Percentiles rank a stretch among this genome's conserved stretches.
Conservation (phyloP, 2,888 invertebrate genomes). For the Amiota mariae region DNA sequence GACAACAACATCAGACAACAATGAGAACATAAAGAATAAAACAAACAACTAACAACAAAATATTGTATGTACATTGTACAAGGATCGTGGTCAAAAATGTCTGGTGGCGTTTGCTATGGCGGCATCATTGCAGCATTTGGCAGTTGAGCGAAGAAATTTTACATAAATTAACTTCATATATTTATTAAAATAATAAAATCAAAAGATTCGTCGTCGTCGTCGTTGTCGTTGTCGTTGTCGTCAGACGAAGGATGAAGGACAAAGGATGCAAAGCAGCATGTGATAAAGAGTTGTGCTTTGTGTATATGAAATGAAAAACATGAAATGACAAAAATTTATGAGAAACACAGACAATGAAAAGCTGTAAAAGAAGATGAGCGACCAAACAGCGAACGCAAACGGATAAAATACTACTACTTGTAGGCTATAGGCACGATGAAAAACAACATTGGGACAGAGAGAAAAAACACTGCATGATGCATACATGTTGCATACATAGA, state of each 20-base stretch:
- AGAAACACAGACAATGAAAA: slow-evolving; percentile 33
- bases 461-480: too few species aligned
- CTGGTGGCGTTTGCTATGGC: too few species aligned
- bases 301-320: slow-evolving; percentile 4
- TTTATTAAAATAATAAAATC: slow-evolving; percentile 49
- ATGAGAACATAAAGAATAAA: slow-evolving; percentile 22
- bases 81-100: background rate
- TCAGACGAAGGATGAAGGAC: background rate
- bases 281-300: background rate
- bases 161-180: slow-evolving; percentile 49
- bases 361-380: slow-evolving; percentile 14
- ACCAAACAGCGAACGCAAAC: background rate
- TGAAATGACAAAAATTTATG: slow-evolving; percentile 43
- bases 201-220: slow-evolving; percentile 1
- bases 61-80: background rate
- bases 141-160: slow-evolving; percentile 29
- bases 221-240: too few species aligned
- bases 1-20: slow-evolving; percentile 26
- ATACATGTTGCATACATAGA: too few species aligned
- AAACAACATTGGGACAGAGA: too few species aligned
- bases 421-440: too few species aligned
- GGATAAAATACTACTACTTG: too few species aligned
- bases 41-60: slow-evolving; percentile 25
- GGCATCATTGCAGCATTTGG: background rate
- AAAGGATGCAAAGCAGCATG: background rate